These are phyloP conservation scores for Buteo buteo DNA, from an alignment of 2,113 vertebrate species.

Conservation along the genomic window DNA sequence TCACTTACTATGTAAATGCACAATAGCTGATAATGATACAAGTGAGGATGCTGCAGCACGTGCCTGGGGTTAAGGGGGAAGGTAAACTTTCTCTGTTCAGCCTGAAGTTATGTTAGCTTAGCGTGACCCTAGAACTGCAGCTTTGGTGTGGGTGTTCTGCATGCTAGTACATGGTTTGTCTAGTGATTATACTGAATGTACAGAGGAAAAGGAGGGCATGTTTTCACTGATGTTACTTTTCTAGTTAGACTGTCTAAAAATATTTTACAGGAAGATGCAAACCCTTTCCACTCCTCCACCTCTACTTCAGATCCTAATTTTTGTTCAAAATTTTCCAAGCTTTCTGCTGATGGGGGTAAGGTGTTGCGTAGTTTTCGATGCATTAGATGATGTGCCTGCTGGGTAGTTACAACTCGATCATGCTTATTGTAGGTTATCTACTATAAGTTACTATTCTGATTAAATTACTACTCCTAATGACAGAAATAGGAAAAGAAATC, in stretches of 20 bases:
- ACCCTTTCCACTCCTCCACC: not conserved
- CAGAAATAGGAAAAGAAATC: not conserved
- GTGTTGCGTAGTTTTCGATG: not conserved
- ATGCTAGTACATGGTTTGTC: rapidly evolving
- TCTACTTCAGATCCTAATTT: not conserved
- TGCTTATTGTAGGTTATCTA: not conserved
- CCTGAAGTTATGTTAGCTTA: not conserved
- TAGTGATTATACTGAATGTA: not conserved
- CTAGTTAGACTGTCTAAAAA: not conserved
- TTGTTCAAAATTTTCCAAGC: not conserved
- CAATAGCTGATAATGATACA: not conserved
- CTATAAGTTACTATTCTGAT: not conserved
- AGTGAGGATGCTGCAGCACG: not conserved
- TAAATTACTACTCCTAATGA: not conserved
- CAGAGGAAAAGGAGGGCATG: not conserved
- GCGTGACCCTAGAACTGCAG: not conserved
- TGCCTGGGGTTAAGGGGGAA: not conserved
- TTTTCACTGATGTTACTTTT: not conserved
- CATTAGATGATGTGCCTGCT: not conserved
- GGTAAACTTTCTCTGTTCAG: not conserved
- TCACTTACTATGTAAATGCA: not conserved
- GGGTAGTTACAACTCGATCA: not conserved
- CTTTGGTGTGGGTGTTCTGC: not conserved
- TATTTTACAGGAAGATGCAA: not conserved
- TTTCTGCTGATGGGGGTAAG: not conserved